These are phyloP conservation scores for Leucosticte australis DNA, from an alignment of 2,113 vertebrate species.

Conservation along the genomic window DNA sequence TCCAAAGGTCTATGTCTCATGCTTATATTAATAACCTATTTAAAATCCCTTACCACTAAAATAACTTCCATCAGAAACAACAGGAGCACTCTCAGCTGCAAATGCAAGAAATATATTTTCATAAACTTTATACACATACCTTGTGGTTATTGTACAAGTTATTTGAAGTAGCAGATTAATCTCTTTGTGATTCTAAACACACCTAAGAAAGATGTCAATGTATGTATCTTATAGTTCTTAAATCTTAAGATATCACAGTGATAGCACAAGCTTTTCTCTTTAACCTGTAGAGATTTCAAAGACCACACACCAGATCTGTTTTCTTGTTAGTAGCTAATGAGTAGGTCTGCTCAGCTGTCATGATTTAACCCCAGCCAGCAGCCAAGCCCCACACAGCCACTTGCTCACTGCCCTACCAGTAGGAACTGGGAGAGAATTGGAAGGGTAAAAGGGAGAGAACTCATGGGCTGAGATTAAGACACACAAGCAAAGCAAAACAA, in stretches of 20 bases:
- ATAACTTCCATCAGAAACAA: not conserved
- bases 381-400: accelerated
- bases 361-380: not conserved
- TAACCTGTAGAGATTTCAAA: not conserved
- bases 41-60: not conserved
- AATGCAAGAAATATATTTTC: not conserved
- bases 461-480: not conserved
- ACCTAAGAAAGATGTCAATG: not conserved
- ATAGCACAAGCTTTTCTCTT: not conserved
- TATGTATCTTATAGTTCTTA: not conserved
- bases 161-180: not conserved
- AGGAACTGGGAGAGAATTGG: not conserved
- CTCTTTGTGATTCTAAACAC: not conserved
- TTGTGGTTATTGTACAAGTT: not conserved
- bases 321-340: not conserved
- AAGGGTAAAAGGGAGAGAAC: not conserved
- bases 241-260: not conserved
- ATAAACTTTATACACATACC: not conserved
- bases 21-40: not conserved
- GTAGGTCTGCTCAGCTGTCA: not conserved
- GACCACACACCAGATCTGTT: not conserved
- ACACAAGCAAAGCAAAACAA: not conserved
- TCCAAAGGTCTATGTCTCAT: not conserved
- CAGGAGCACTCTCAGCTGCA: not conserved
- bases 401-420: not conserved